Evolutionary conservation across 1,140 invertebrate genomes (phyloP).

Genomic region (Drosophila baimaii): DNA sequence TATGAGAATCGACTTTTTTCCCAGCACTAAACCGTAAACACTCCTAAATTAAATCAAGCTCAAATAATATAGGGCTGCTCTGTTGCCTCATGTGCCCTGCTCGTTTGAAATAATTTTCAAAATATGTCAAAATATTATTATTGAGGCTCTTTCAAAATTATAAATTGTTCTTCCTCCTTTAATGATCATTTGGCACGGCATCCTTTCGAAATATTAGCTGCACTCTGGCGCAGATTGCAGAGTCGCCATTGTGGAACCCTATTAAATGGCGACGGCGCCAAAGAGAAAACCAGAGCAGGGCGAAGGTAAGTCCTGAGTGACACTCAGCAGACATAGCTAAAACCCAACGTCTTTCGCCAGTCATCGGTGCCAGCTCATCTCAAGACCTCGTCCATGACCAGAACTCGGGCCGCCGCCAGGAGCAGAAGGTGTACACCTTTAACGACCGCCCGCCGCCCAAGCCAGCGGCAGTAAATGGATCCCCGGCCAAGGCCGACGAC

Average conservation of each 20-base stretch:
- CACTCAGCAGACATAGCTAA: too few species aligned
- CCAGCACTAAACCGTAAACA: too few species aligned
- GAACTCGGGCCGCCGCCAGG: constrained; percentile 62
- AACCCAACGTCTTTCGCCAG: not conserved
- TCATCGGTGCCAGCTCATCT: constrained; percentile 54
- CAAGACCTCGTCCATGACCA: constrained; percentile 68
- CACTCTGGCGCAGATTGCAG: constrained; percentile 43
- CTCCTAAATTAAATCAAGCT: too few species aligned
- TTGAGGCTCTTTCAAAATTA: constrained; percentile 30
- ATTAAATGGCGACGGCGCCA: constrained; percentile 72
- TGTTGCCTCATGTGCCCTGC: too few species aligned
- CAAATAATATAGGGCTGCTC: too few species aligned
- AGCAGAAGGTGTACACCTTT: constrained; percentile 72
- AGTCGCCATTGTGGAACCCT: constrained; percentile 25
- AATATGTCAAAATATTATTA: constrained; percentile 5
- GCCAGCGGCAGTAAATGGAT: not conserved
- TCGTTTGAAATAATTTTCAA: not conserved
- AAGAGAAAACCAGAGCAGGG: constrained; percentile 60
- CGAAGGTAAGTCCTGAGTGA: not conserved
- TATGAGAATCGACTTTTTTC: too few species aligned
- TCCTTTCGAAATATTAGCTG: constrained; percentile 43
- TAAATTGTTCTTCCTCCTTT: constrained; percentile 41
- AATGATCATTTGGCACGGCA: constrained; percentile 46
- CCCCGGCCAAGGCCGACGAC: constrained; percentile 36
- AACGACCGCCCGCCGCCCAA: constrained; percentile 30